These are phyloP conservation scores for Polypterus senegalus DNA, from an alignment of 2,113 vertebrate species.

Conservation along the genomic window DNA sequence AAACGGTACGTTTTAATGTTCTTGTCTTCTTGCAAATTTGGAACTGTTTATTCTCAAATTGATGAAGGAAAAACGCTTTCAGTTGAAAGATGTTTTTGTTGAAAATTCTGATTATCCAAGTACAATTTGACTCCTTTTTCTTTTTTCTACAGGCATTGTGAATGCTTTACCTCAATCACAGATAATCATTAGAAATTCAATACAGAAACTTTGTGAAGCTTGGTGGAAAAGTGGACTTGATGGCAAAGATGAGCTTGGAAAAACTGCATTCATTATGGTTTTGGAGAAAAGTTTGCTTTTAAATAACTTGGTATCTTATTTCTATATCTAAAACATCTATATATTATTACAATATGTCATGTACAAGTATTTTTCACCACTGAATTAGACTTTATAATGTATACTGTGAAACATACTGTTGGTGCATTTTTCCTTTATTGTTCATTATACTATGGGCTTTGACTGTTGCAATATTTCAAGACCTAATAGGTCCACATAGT, in stretches of 20 bases:
- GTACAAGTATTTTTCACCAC: neutral
- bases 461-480: no score
- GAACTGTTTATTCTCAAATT: no score
- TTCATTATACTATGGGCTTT: no score
- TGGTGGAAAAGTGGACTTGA: conserved; percentile 85
- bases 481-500: no score
- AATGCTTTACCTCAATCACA: conserved; percentile 51
- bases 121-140: neutral
- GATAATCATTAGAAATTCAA: conserved; percentile 34
- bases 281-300: conserved; percentile 60
- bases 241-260: conserved; percentile 72
- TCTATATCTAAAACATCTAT: neutral
- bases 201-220: conserved; percentile 56
- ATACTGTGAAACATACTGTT: no score
- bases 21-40: neutral
- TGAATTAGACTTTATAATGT: no score
- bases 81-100: no score
- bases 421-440: no score
- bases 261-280: conserved; percentile 55
- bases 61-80: no score
- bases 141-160: conserved; percentile 50
- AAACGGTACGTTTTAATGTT: conserved; percentile 47
- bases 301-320: conserved; percentile 51
- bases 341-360: no score
- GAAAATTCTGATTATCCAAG: no score